Base-by-base conservation (phyloP, 2,113 vertebrate species). In the Echinops telfairi region DNA sequence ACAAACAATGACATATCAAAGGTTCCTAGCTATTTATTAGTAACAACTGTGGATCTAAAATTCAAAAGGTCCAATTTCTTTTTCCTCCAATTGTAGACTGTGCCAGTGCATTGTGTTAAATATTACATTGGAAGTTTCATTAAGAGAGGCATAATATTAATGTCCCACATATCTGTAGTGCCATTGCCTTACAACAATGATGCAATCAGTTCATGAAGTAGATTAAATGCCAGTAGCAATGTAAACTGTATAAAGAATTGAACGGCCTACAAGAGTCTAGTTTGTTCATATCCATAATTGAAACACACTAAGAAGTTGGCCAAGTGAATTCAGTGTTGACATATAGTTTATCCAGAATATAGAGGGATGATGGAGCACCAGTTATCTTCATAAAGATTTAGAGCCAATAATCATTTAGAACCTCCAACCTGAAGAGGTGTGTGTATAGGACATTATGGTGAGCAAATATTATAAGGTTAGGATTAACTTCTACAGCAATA, bases 401-500 rank as follows among this genome's bases (percentile, higher is more conserved):
- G 17, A 27, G 38, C 36, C 64, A 87, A 89, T 27, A 90, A 70
- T 76, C 36, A 80, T 89, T 90, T 79, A 91, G 68, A 89, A 80
- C 23, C 91, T 10, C 9, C 38, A 71, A n/a, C 20, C 38, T 85
- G 75, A 86, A 68, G 57, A 29, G 68, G 53, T 92, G 89, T 92
- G 95, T 93, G 77, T 77, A 75, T 31, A 89, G 58, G 47, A 68
- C 47, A 80, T 95, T 92, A 91, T 77, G 82, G 66, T 92, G 93
- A 96, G 60, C 64, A 88, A 93, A 94, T 66, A 85, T 38, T 95
- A 47, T 81, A 73, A 92, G 64, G 62, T 95, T 90, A 92, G 38
- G 66, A 86, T 60, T 87, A 90, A 90, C 89, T 97, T 93, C 73
- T 93, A 17, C 27, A 93, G 76, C 68, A 94, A 25, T 40, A 78